Conservation (phyloP, 2,888 invertebrate species). For the Cataglyphis rosenhaueri region DNA sequence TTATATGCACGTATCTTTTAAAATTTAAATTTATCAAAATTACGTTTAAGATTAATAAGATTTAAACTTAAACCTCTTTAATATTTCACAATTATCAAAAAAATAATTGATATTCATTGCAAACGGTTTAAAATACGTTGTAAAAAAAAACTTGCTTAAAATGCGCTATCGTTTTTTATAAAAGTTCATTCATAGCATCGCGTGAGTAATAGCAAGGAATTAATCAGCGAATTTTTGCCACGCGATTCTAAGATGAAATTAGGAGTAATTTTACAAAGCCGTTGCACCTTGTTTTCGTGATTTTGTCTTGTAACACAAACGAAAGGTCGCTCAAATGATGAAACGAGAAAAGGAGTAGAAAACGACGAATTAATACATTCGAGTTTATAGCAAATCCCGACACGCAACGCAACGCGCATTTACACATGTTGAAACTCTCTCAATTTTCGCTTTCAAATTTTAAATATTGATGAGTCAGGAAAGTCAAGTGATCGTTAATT, state of each 20-base stretch:
- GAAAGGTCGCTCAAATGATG: not conserved
- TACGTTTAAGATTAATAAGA: not conserved
- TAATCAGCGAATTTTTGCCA: constrained; percentile 28
- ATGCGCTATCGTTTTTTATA: not conserved
- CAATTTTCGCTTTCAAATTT: constrained; percentile 62
- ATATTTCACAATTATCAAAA: not conserved
- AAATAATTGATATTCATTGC: not conserved
- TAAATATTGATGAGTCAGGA: constrained; percentile 67
- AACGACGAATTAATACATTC: constrained; percentile 62
- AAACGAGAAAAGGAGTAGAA: constrained; percentile 55
- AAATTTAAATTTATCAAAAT: not conserved
- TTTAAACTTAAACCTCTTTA: not conserved
- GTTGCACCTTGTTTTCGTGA: constrained; percentile 52
- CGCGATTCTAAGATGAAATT: constrained; percentile 50
- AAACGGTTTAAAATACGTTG: not conserved
- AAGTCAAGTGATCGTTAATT: constrained; percentile 66
- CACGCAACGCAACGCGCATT: constrained; percentile 58
- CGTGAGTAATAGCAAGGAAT: constrained; percentile 12
- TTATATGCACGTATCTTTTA: not conserved
- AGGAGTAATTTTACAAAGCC: constrained; percentile 46
- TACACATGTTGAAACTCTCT: not conserved
- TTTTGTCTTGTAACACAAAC: not conserved
- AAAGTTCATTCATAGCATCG: not conserved
- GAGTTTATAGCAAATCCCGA: constrained; percentile 37
- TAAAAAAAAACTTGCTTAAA: not conserved